Evolutionary conservation across 2,888 invertebrate species (phyloP).

Genomic region (Apodemia mormo): DNA sequence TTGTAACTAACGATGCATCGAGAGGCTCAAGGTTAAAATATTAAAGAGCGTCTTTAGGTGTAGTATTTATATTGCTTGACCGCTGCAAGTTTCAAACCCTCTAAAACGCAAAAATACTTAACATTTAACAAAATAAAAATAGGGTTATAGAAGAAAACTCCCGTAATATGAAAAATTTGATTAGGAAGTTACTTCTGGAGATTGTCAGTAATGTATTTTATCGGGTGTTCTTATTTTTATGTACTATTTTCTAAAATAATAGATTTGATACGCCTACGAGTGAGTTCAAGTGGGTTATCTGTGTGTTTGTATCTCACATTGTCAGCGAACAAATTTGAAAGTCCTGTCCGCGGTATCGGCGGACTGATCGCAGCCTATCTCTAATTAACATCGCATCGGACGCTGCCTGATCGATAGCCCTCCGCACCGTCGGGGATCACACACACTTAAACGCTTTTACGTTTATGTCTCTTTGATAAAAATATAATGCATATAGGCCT

Average conservation of each 20-base stretch:
- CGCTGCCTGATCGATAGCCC: constrained; percentile 31
- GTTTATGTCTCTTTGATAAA: too few relatives aligned
- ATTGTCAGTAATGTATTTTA: not conserved
- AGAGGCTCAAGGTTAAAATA: not conserved
- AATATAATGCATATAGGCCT: too few relatives aligned
- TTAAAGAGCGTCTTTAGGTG: not conserved
- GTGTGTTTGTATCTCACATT: constrained; percentile 45
- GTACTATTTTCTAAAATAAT: constrained; percentile 2
- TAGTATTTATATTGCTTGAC: not conserved
- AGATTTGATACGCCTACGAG: constrained; percentile 11
- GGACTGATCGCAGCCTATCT: constrained; percentile 29
- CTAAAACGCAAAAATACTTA: too few relatives aligned
- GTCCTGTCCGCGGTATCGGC: constrained; percentile 46
- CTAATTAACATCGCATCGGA: constrained; percentile 34
- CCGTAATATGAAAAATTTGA: not conserved
- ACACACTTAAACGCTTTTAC: too few relatives aligned
- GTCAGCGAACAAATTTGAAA: constrained; percentile 59
- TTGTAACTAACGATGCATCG: too few relatives aligned
- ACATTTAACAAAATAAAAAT: not conserved
- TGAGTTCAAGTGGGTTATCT: constrained; percentile 10
- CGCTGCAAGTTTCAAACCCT: not conserved
- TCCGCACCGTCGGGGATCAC: not conserved
- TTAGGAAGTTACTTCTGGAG: not conserved
- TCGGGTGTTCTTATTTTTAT: not conserved
- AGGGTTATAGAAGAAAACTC: not conserved